Percentiles rank a stretch among this genome's conserved stretches.
These are phyloP conservation scores for Pica pica DNA, from an alignment of 2,113 vertebrate species.

Conservation along the genomic window DNA sequence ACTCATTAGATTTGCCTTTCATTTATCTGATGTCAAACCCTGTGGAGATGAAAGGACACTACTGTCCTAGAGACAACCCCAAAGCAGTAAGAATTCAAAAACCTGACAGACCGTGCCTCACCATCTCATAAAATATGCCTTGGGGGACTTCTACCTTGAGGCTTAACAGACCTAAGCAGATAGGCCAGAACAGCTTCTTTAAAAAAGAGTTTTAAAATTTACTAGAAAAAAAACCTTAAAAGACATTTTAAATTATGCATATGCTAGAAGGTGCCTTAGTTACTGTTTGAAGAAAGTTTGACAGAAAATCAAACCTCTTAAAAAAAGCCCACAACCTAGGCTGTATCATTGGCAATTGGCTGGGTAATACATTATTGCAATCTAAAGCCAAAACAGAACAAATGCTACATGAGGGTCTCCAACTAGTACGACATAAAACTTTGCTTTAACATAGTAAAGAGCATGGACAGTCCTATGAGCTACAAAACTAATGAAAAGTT, in stretches of 20 bases:
- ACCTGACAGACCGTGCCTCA: not conserved
- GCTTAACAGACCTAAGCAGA: not conserved
- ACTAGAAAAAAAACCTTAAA: rapidly evolving
- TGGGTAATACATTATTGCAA: not conserved
- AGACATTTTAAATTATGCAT: not conserved
- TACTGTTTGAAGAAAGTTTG: not conserved
- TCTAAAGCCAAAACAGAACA: not conserved
- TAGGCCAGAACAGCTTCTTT: not conserved
- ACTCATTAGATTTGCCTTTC: conserved; percentile 37
- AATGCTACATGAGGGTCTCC: not conserved
- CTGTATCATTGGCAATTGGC: not conserved
- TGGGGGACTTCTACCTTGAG: conserved; percentile 15
- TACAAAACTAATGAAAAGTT: not conserved
- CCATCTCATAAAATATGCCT: not conserved
- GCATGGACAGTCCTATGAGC: not conserved
- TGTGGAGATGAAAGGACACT: conserved; percentile 41
- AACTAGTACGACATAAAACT: not conserved
- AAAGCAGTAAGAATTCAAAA: not conserved
- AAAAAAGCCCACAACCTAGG: not conserved
- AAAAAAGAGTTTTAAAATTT: not conserved
- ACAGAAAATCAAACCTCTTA: not conserved
- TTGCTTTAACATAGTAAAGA: not conserved
- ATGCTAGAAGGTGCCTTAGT: not conserved
- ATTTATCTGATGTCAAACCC: conserved; percentile 41
- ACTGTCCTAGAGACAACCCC: not conserved